Evolutionary conservation across 2,113 vertebrate genomes (phyloP).

Genomic region (Carettochelys insculpta): DNA sequence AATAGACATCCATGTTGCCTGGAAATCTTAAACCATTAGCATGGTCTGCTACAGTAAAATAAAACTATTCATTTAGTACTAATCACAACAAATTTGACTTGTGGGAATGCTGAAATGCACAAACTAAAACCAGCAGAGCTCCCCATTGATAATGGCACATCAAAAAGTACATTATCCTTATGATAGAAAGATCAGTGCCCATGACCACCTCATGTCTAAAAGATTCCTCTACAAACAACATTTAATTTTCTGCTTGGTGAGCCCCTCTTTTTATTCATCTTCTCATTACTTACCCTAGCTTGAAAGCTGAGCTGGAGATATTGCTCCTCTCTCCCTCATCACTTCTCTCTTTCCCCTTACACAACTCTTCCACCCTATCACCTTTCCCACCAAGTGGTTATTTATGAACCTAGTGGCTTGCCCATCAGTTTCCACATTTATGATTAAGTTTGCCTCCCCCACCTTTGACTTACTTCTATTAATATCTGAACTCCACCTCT

Average conservation of each 20-base stretch:
- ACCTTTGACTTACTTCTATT: neutral
- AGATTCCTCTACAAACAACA: neutral
- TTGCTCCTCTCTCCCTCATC: neutral
- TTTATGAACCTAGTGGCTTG: neutral
- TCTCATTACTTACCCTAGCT: neutral
- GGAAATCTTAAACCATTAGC: neutral
- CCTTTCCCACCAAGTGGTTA: neutral
- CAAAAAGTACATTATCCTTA: neutral
- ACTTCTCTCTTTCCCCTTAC: too few species aligned
- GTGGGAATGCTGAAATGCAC: accelerated
- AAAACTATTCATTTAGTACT: neutral
- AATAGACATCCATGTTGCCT: neutral
- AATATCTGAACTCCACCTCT: neutral
- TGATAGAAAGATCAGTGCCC: neutral
- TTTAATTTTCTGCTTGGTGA: neutral
- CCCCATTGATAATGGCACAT: neutral
- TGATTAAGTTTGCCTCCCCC: neutral
- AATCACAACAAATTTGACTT: neutral
- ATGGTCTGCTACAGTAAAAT: neutral
- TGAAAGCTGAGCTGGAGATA: neutral
- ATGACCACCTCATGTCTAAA: neutral
- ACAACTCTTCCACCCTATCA: too few species aligned
- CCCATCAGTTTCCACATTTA: neutral
- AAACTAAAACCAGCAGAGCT: accelerated
- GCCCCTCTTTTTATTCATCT: neutral